Percentiles rank a stretch among this genome's conserved stretches.
Conservation (phyloP, 1,140 invertebrate genomes). For the Leptopilina clavipes region DNA sequence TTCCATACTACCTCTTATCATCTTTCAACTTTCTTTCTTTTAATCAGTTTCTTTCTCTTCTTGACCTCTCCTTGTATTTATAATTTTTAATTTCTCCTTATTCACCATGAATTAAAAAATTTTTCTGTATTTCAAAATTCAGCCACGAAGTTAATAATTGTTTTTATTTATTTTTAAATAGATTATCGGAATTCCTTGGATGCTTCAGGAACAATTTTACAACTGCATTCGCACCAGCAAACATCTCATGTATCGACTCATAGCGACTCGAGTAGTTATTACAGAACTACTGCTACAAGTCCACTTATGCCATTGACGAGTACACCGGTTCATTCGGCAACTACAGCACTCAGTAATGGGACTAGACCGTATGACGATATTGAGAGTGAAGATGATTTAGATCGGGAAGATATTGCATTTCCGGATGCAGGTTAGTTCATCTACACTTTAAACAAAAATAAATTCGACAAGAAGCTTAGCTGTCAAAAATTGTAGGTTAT, state of each 20-base stretch:
- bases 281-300: conserved; percentile 74
- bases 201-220: conserved; percentile 66
- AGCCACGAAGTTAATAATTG: too few relatives aligned
- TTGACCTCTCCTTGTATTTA: too few relatives aligned
- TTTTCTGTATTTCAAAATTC: too few relatives aligned
- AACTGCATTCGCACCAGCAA: conserved; percentile 65
- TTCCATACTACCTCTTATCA: too few relatives aligned
- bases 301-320: conserved; percentile 72
- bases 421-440: conserved; percentile 83
- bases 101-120: too few relatives aligned
- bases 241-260: conserved; percentile 66
- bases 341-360: conserved; percentile 77
- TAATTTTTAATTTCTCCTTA: too few relatives aligned
- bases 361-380: conserved; percentile 86
- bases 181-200: conserved; percentile 71
- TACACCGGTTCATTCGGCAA: conserved; percentile 72
- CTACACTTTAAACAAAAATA: too few relatives aligned
- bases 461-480: too few relatives aligned
- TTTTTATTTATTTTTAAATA: conserved; percentile 56
- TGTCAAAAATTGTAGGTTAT: too few relatives aligned
- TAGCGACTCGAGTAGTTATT: conserved; percentile 67
- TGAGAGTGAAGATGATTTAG: conserved; percentile 92
- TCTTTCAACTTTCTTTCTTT: conserved; percentile 24
- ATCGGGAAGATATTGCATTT: conserved; percentile 91
- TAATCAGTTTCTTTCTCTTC: not conserved